Evolutionary conservation across 1,140 invertebrate species (phyloP), one percentile per base, ranked within the genome.

Genomic region (Adelges cooleyi): DNA sequence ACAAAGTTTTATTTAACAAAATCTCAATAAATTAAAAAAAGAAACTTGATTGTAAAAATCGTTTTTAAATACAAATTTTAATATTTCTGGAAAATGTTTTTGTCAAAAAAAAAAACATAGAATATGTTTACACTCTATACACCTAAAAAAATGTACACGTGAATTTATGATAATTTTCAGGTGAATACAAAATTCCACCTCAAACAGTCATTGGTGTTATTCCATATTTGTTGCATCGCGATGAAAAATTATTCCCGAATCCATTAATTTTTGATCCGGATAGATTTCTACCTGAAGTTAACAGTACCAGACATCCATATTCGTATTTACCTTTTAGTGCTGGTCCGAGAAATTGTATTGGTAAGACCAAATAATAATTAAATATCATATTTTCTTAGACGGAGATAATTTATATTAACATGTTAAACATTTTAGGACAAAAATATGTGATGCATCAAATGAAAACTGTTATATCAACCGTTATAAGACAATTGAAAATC

Each of bases 241-340:
- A 79, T 27, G 71, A 73, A 38, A 75, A 81, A 18, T 69, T 79
- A 13, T 87, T 77, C 69, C 77, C 79, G 77, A 82, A 65, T 27
- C 75, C 74, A 27, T 48, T 40, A n/a, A n/a, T 56, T 22, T 86
- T 84, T 70, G 74, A 84, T 73, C 85, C 84, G 0, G 82, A 85
- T 38, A 73, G 82, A 68, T 86, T 86, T 73, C 68, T 80, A 18
- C 76, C 78, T 0, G 81, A 84, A 68, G 76, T 79, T 65, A 49
- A 68, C 51, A 13, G 3, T 40, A 67, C 69, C 9, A 70, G 79
- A 23, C 78, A 71, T 68, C 73, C 66, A 9, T 76, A 72, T 52
- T 62, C 75, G 3, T 80, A 77, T 65, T 71, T 82, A 29, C 81
- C 81, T 9, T 83, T 83, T 70, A 79, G 78, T 33, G 79, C 79